phyloP scores from a whole-genome alignment of 2,888 invertebrate genomes.

The Calliscelio sp. region DNA sequence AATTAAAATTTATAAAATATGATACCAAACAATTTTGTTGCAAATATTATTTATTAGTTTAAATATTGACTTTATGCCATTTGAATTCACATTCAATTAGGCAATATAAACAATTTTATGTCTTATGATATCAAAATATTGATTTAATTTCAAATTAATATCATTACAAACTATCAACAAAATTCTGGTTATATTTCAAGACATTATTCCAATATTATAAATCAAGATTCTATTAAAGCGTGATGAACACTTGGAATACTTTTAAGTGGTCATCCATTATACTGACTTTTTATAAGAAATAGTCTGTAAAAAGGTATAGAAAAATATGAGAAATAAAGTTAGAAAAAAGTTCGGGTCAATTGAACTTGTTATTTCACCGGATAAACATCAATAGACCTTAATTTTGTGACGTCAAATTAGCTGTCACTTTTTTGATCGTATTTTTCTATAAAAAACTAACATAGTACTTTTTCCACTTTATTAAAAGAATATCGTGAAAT shows the following conservation, averaged over 20 bases:
- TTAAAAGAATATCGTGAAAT: constrained; percentile 33
- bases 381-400: constrained; percentile 45
- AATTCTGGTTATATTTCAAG: too few species aligned
- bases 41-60: too few species aligned
- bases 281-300: constrained; percentile 14
- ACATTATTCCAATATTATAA: constrained; percentile 3
- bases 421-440: constrained; percentile 2
- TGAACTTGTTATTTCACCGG: constrained; percentile 30
- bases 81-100: too few species aligned
- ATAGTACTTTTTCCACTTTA: constrained; percentile 2
- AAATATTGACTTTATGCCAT: too few species aligned
- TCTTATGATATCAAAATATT: too few species aligned
- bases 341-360: constrained; percentile 32
- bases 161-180: too few species aligned
- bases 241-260: neutral
- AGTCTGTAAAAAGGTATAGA: constrained; percentile 6
- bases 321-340: constrained; percentile 21
- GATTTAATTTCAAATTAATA: too few species aligned
- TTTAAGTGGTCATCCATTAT: constrained; percentile 37
- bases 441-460: constrained; percentile 12
- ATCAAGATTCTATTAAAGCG: constrained; percentile 15
- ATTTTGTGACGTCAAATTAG: constrained; percentile 36
- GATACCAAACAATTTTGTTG: too few species aligned
- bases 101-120: too few species aligned
- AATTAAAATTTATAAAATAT: too few species aligned